phyloP scores from a whole-genome alignment of 2,888 invertebrate genomes.

The Drosophila maculinotata region DNA sequence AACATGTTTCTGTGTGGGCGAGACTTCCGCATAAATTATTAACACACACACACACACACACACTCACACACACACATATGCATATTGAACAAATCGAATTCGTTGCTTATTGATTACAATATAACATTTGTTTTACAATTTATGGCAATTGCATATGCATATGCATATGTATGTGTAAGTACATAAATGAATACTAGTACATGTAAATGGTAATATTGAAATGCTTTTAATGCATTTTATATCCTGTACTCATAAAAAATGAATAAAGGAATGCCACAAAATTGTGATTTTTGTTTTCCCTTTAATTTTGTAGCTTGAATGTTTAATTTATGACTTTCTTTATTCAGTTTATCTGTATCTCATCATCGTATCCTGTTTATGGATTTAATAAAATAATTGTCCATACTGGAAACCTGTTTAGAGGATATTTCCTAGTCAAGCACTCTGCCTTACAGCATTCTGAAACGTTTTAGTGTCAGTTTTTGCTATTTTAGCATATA shows the following conservation, averaged over 20 bases:
- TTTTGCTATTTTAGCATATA: constrained; percentile 44
- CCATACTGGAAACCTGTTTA: background rate
- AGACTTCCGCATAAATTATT: constrained; percentile 68
- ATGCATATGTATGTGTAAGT: constrained; percentile 11
- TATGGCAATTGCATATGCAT: constrained; percentile 56
- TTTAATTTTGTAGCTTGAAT: no score
- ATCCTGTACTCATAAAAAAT: constrained; percentile 2
- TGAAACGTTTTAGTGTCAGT: constrained; percentile 32
- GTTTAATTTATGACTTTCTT: no score
- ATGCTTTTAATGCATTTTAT: constrained; percentile 41
- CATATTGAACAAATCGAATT: constrained; percentile 6
- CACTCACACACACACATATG: constrained; percentile 10
- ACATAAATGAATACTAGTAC: constrained; percentile 14
- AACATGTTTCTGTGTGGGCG: constrained; percentile 62
- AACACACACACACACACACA: constrained; percentile 30
- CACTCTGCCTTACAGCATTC: background rate
- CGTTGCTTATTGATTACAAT: constrained; percentile 70
- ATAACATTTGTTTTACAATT: constrained; percentile 77
- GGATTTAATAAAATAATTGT: background rate
- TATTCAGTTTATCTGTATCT: no score
- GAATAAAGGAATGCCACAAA: background rate
- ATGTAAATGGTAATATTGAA: constrained; percentile 35
- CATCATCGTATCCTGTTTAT: background rate
- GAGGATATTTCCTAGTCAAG: constrained; percentile 6
- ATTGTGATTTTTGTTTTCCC: no score